Percentiles rank a stretch among this genome's conserved stretches.
These are phyloP conservation scores for Sebastiscus tertius DNA, from an alignment of 2,797 vertebrate species.

Conservation along the genomic window DNA sequence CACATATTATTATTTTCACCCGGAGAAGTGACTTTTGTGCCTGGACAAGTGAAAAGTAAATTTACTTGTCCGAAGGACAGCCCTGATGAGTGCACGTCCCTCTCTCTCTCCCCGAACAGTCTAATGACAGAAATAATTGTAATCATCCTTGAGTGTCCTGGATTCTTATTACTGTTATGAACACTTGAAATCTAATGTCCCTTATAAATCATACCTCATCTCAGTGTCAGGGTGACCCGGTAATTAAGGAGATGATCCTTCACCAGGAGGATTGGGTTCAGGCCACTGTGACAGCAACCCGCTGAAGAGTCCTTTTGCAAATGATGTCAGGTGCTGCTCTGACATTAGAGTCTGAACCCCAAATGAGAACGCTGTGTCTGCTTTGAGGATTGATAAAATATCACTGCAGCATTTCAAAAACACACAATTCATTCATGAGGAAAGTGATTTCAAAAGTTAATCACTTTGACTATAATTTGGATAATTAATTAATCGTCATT, in stretches of 20 bases:
- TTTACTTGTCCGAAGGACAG: background rate
- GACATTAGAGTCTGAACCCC: slow-evolving; percentile 40
- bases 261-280: slow-evolving; percentile 37
- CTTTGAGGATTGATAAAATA: slow-evolving; percentile 34
- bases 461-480: background rate
- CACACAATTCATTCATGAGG: background rate
- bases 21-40: background rate
- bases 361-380: slow-evolving; percentile 16
- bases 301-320: slow-evolving; percentile 47
- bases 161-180: slow-evolving; percentile 48
- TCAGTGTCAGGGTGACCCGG: slow-evolving; percentile 59
- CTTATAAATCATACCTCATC: slow-evolving; percentile 62
- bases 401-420: background rate
- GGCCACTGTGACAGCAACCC: slow-evolving; percentile 36
- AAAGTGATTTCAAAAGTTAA: background rate
- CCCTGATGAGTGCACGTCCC: background rate
- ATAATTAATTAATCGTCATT: background rate
- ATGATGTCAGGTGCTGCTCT: slow-evolving; percentile 44
- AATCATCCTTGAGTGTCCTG: slow-evolving; percentile 49
- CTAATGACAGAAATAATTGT: slow-evolving; percentile 35
- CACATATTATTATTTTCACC: background rate
- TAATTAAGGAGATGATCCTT: slow-evolving; percentile 58
- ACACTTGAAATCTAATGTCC: slow-evolving; percentile 51
- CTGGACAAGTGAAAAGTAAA: background rate
- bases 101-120: slow-evolving; percentile 13